phyloP scores from a whole-genome alignment of 1,140 invertebrate species.

The Ephestia elutella region DNA sequence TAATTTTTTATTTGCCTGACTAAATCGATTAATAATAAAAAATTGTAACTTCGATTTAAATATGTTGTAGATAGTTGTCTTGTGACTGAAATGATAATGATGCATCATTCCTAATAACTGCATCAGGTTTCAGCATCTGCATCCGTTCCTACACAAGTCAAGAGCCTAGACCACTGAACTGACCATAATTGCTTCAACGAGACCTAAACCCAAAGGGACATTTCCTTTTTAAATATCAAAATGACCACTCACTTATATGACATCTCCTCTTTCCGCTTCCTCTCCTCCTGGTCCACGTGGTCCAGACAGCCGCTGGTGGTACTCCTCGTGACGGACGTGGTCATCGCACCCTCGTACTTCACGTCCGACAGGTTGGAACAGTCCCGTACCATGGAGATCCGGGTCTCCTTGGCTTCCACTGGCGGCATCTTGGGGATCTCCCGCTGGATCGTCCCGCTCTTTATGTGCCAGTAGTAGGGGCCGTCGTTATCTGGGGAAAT shows the following conservation, averaged over 20 bases:
- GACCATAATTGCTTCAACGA: too few relatives aligned
- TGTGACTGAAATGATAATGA: too few relatives aligned
- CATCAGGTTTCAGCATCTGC: too few relatives aligned
- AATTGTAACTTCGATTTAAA: too few relatives aligned
- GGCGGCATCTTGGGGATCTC: constrained; percentile 81
- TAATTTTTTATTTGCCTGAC: too few relatives aligned
- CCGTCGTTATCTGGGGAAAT: constrained; percentile 87
- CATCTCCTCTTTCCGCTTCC: constrained; percentile 81
- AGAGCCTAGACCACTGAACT: too few relatives aligned
- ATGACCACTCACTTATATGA: constrained; percentile 84
- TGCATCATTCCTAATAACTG: too few relatives aligned
- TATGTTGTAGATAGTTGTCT: too few relatives aligned
- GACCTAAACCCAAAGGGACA: too few relatives aligned
- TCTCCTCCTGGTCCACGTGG: constrained; percentile 79
- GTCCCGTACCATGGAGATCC: constrained; percentile 63
- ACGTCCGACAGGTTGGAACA: constrained; percentile 57
- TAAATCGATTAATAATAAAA: too few relatives aligned
- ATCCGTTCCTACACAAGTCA: too few relatives aligned
- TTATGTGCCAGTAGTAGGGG: constrained; percentile 98
- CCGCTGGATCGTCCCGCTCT: constrained; percentile 96
- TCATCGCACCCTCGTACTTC: constrained; percentile 78
- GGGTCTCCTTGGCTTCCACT: constrained; percentile 52
- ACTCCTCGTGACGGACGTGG: constrained; percentile 82
- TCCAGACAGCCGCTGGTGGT: constrained; percentile 86
- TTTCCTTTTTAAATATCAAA: too few relatives aligned